Conservation (phyloP, 2,113 vertebrate species). For the Brachypodius melanocephalos region DNA sequence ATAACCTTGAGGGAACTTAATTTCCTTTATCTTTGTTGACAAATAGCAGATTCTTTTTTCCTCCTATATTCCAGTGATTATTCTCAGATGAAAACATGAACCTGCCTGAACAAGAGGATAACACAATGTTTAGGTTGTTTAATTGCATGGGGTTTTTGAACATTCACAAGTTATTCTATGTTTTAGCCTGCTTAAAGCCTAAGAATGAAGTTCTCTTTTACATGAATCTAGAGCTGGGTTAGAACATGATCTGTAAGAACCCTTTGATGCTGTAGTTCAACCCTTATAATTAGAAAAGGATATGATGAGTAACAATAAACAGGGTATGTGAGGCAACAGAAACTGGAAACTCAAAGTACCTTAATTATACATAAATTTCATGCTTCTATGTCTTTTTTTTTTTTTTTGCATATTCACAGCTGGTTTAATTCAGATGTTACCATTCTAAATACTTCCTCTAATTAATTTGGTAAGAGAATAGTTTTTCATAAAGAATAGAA, state of each 20-base stretch:
- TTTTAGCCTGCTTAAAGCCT: not conserved
- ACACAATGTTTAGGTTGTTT: not conserved
- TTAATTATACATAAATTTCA: not conserved
- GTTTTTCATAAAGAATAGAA: not conserved
- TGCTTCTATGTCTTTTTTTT: not conserved
- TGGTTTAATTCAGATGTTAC: not conserved
- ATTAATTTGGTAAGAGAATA: not conserved
- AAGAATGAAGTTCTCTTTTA: not conserved
- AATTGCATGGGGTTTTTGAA: accelerated
- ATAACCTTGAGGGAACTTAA: not conserved
- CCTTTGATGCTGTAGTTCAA: not conserved
- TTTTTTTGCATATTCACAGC: not conserved
- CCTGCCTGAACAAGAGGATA: not conserved
- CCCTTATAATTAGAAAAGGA: not conserved
- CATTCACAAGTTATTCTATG: not conserved
- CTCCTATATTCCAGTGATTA: not conserved
- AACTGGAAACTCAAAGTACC: not conserved
- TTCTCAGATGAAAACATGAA: not conserved
- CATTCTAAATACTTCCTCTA: not conserved
- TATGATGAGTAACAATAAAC: not conserved
- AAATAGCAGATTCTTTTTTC: not conserved
- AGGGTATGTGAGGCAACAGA: not conserved
- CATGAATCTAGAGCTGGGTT: not conserved
- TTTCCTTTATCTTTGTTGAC: not conserved
- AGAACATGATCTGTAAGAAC: not conserved